These are phyloP conservation scores for Ophioderma brevispina DNA, from an alignment of 35 echinoderm and acorn worm species.

Conservation along the genomic window DNA sequence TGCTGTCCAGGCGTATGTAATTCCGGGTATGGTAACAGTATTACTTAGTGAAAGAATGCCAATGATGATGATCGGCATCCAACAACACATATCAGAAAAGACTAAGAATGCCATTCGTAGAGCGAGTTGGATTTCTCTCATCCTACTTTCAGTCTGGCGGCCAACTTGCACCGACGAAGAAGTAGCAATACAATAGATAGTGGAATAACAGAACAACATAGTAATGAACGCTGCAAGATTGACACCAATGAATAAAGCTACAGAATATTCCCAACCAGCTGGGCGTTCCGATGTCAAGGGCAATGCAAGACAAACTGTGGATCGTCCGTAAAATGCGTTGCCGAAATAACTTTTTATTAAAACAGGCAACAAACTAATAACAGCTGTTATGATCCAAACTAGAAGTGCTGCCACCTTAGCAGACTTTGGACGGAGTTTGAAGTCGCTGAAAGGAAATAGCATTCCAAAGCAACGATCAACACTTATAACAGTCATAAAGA, in stretches of 20 bases:
- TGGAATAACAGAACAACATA: slow-evolving; percentile 34
- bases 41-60: neutral
- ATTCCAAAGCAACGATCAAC: too few relatives aligned
- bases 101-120: neutral
- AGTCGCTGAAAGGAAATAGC: too few relatives aligned
- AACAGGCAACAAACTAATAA: slow-evolving; percentile 2
- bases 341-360: neutral
- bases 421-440: too few relatives aligned
- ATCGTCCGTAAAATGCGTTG: neutral
- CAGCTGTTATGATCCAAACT: neutral
- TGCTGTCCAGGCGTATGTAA: slow-evolving; percentile 20
- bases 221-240: slow-evolving; percentile 19
- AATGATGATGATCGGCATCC: slow-evolving; percentile 17
- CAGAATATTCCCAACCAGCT: slow-evolving; percentile 31
- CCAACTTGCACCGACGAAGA: neutral
- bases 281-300: neutral
- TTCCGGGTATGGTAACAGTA: neutral
- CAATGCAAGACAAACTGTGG: slow-evolving; percentile 6
- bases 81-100: neutral
- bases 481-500: too few relatives aligned
- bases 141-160: neutral
- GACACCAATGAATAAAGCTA: slow-evolving; percentile 37
- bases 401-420: neutral
- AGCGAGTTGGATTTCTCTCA: neutral
- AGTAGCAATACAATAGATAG: slow-evolving; percentile 4